These are phyloP conservation scores for Daktulosphaira vitifoliae DNA, from an alignment of 1,140 invertebrate genomes.

Conservation along the genomic window DNA sequence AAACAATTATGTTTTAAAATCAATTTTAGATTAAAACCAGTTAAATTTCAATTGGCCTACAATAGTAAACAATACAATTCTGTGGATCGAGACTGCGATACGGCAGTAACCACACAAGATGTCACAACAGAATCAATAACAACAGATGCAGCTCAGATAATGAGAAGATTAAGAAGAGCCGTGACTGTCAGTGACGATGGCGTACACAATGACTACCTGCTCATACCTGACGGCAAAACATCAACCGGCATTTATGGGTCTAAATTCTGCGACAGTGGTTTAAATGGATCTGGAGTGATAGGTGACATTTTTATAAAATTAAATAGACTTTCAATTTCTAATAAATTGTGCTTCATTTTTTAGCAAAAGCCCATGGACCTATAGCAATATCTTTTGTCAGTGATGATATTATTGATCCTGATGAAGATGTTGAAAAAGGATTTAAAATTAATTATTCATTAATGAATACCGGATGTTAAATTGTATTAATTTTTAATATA, in stretches of 20 bases:
- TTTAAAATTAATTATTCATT: constrained; percentile 8
- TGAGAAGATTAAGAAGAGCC: too few species aligned
- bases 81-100: constrained; percentile 18
- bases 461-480: too few species aligned
- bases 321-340: too few species aligned
- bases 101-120: neutral
- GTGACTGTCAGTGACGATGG: too few species aligned
- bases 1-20: too few species aligned
- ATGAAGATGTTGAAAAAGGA: constrained; percentile 17
- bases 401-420: neutral
- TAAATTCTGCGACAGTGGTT: neutral
- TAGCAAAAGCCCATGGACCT: constrained; percentile 1
- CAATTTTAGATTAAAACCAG: neutral
- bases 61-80: neutral
- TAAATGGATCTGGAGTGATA: neutral
- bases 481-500: too few species aligned
- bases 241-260: neutral
- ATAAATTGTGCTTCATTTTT: neutral
- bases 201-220: neutral
- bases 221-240: constrained; percentile 11
- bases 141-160: too few species aligned
- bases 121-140: too few species aligned
- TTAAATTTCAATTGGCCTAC: constrained; percentile 11
- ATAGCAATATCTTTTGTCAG: neutral
- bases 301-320: neutral